Percentiles rank a stretch among this genome's conserved stretches.
Evolutionary conservation across 2,888 invertebrate species (phyloP).

Genomic region (Pemphredon lugubris): DNA sequence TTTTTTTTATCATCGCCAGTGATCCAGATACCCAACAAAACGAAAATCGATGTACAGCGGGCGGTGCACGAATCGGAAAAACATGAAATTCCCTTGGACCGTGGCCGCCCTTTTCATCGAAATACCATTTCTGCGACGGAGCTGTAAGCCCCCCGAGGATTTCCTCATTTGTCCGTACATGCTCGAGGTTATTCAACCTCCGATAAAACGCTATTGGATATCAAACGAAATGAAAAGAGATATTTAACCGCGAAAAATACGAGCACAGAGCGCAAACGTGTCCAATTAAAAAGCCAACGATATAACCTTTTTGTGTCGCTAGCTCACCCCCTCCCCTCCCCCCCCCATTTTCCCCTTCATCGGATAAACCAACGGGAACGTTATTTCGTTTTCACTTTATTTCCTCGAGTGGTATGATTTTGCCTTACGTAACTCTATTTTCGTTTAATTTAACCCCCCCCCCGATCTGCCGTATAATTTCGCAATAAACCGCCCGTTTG

Average conservation of each 20-base stretch:
- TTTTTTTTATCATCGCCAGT: not conserved
- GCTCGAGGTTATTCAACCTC: not conserved
- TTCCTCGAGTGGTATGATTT: too few species aligned
- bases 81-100: not conserved
- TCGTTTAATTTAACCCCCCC: not conserved
- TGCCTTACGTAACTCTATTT: too few species aligned
- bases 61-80: not conserved
- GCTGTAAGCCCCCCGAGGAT: conserved; percentile 10
- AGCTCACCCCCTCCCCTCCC: too few species aligned
- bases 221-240: not conserved
- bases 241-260: not conserved
- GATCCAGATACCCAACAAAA: not conserved
- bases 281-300: not conserved
- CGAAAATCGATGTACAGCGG: not conserved
- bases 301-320: not conserved
- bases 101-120: not conserved
- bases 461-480: not conserved
- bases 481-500: not conserved
- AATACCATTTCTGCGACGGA: not conserved
- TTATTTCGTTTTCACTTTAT: too few species aligned
- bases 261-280: not conserved
- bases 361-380: too few species aligned
- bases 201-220: conserved; percentile 2
- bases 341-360: too few species aligned
- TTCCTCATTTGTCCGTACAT: conserved; percentile 4